Evolutionary conservation across 2,888 invertebrate species (phyloP).

Genomic region (Lycia hirtaria): DNA sequence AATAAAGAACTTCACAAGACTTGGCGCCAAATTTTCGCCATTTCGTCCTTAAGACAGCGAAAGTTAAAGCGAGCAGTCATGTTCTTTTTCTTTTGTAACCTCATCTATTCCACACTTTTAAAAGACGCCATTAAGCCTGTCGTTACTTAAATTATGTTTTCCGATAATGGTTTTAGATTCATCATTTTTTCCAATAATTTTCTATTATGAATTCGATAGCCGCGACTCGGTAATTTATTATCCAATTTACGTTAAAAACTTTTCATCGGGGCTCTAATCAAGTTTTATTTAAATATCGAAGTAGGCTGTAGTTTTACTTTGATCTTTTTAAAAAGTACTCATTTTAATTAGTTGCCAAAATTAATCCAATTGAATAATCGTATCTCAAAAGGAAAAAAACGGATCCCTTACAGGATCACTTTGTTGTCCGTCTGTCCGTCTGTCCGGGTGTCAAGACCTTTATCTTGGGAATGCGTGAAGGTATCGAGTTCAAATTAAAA

Average conservation of each 20-base stretch:
- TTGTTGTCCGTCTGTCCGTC: too few relatives aligned
- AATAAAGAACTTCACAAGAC: background rate
- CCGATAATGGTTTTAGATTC: slow-evolving; percentile 38
- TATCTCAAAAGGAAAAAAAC: too few relatives aligned
- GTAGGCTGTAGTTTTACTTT: background rate
- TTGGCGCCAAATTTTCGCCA: background rate
- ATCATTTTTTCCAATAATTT: slow-evolving; percentile 40
- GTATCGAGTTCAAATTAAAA: too few relatives aligned
- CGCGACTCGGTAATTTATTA: slow-evolving; percentile 39
- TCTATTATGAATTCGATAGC: slow-evolving; percentile 34
- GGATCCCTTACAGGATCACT: too few relatives aligned
- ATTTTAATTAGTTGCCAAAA: background rate
- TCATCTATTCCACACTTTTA: slow-evolving; percentile 13
- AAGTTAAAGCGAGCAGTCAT: slow-evolving; percentile 5
- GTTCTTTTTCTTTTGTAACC: slow-evolving; percentile 7
- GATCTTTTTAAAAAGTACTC: background rate
- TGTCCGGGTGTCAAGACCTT: too few relatives aligned
- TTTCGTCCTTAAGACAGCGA: background rate
- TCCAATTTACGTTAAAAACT: slow-evolving; percentile 33
- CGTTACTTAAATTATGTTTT: slow-evolving; percentile 38
- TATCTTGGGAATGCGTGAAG: too few relatives aligned
- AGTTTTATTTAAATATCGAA: slow-evolving; percentile 17
- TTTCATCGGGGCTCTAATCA: slow-evolving; percentile 23
- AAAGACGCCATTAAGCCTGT: slow-evolving; percentile 26
- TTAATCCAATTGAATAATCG: background rate